These are phyloP conservation scores for Dryoscopus gambensis DNA, from an alignment of 2,113 vertebrate species.

Conservation along the genomic window DNA sequence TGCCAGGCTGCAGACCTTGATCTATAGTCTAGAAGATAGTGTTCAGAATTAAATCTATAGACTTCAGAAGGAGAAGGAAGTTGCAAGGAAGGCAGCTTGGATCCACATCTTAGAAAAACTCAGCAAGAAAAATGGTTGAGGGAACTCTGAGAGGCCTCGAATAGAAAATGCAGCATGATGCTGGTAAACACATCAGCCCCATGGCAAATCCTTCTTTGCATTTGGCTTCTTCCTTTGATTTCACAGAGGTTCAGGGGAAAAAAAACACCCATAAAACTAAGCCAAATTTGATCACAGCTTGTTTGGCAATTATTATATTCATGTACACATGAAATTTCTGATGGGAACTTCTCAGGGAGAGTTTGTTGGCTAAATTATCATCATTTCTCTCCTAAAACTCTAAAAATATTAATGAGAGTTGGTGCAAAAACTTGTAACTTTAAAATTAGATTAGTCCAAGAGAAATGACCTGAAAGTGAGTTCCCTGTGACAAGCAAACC, in stretches of 20 bases:
- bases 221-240: background rate
- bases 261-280: background rate
- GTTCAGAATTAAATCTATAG: background rate
- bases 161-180: background rate
- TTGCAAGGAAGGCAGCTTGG: background rate
- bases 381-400: background rate
- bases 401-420: background rate
- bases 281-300: background rate
- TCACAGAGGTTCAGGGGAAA: background rate
- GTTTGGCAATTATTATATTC: constrained; percentile 17
- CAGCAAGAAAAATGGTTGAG: background rate
- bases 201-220: background rate
- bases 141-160: background rate
- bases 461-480: background rate
- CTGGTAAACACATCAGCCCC: background rate
- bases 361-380: background rate
- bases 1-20: background rate
- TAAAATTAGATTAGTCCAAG: background rate
- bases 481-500: background rate
- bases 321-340: background rate
- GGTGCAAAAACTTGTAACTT: background rate
- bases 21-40: background rate
- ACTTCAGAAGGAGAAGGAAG: background rate
- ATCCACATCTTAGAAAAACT: background rate
- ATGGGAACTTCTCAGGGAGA: background rate